Conservation (phyloP, 2,888 invertebrate genomes). For the Acholoe squamosa region DNA sequence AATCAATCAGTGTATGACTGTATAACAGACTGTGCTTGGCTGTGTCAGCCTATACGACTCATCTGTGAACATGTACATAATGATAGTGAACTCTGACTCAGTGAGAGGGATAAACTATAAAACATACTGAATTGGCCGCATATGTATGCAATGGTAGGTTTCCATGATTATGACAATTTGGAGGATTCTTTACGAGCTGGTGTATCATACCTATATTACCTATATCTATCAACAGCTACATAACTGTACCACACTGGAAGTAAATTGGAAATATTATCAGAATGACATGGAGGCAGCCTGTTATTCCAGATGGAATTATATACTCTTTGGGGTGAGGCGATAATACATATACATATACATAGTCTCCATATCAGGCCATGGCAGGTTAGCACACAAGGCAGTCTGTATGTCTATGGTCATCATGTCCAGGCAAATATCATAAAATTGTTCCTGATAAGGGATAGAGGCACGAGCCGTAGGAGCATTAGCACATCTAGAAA, state of each 20-base stretch:
- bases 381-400: neutral
- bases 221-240: no score
- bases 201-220: neutral
- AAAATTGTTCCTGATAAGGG: neutral
- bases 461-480: neutral
- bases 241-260: no score
- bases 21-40: neutral
- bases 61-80: neutral
- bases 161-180: no score
- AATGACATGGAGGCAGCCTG: no score
- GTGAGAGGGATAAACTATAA: neutral
- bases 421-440: neutral
- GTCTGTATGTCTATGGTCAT: neutral
- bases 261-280: no score
- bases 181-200: neutral
- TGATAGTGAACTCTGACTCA: neutral
- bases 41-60: neutral
- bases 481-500: neutral
- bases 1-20: constrained; percentile 29
- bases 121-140: neutral
- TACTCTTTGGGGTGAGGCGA: neutral
- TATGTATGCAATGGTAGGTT: neutral
- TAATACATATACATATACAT: neutral
- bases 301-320: no score
- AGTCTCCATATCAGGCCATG: neutral